Base-by-base conservation (phyloP, 2,113 vertebrate genomes). In the Myiagra hebetior region DNA sequence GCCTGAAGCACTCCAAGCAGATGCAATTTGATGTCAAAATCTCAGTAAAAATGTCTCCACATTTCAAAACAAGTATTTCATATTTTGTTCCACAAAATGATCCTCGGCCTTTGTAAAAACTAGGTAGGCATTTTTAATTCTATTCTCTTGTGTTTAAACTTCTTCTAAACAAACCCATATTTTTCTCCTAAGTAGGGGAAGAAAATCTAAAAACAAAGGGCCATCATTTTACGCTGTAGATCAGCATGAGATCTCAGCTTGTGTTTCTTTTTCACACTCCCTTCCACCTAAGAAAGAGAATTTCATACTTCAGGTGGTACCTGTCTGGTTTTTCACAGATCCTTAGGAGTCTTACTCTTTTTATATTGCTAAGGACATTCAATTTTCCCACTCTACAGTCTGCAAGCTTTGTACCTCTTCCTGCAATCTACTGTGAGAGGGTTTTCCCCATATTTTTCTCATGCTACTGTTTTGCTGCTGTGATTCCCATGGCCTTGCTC, bases 391-490 rank as follows among this genome's bases (percentile, higher is more conserved):
- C 39, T 59, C 24, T n/a, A 13, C 14, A 82, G 6, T 35, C 33
- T 64, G 10, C 7, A 24, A 69, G 23, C 18, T 73, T 44, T 30
- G 42, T 20, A 53, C 18, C 10, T 74, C 16, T 69, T 85, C 15
- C 53, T 0, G 0, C 0, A 2, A 52, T 27, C 30, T 72, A 26
- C 52, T 60, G 12, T 35, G n/a, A 49, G 13, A 49, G 12, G 11
- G 12, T 57, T 87, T 84, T 14, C 24, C 11, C 21, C 7, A 15
- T 11, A 14, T 42, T 83, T 55, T 86, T 44, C 16, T 67, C 10
- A 16, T 18, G 16, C 10, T 49, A 4, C 20, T 37, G 15, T 70
- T 86, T 37, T 67, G 52, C 7, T 79, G 23, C 10, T 62, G 3
- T 57, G 53, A 18, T 44, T 76, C n/a, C 31, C 24, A 26, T 5